Evolutionary conservation across 2,888 invertebrate species (phyloP).

Genomic region (Horisme vitalbata): DNA sequence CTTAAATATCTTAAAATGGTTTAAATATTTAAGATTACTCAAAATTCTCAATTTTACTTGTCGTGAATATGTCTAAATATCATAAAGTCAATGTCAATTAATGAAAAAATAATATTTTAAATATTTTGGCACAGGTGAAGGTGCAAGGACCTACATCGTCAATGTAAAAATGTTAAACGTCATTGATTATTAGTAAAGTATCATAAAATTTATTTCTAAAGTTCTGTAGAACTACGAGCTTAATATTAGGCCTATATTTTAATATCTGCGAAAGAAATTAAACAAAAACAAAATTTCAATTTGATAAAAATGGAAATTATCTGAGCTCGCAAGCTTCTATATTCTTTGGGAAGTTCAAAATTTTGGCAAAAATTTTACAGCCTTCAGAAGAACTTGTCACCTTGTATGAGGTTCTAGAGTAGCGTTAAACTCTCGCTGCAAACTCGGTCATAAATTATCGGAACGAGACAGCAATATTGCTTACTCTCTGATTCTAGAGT

Average conservation of each 20-base stretch:
- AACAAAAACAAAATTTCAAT: background rate
- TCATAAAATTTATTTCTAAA: slow-evolving; percentile 63
- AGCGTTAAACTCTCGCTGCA: no score
- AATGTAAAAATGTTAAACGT: slow-evolving; percentile 45
- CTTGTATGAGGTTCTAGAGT: no score
- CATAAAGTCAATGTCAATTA: slow-evolving; percentile 39
- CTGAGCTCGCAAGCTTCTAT: no score
- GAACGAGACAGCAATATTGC: no score
- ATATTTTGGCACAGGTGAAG: slow-evolving; percentile 77
- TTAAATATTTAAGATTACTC: no score
- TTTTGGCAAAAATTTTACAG: no score
- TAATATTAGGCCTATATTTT: slow-evolving; percentile 74
- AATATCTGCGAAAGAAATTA: slow-evolving; percentile 32
- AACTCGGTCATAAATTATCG: no score
- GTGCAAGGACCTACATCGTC: slow-evolving; percentile 60
- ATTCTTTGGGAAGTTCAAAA: no score
- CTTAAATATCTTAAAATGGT: slow-evolving; percentile 2
- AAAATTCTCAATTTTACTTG: background rate
- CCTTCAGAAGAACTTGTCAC: no score
- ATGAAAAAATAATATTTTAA: slow-evolving; percentile 71
- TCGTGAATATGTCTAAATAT: slow-evolving; percentile 10
- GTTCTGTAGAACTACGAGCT: slow-evolving; percentile 77
- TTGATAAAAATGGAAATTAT: slow-evolving; percentile 3
- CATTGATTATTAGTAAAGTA: slow-evolving; percentile 58
- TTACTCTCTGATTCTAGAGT: no score